Evolutionary conservation across 2,113 vertebrate species (phyloP).

Genomic region (Formicarius rufipectus): DNA sequence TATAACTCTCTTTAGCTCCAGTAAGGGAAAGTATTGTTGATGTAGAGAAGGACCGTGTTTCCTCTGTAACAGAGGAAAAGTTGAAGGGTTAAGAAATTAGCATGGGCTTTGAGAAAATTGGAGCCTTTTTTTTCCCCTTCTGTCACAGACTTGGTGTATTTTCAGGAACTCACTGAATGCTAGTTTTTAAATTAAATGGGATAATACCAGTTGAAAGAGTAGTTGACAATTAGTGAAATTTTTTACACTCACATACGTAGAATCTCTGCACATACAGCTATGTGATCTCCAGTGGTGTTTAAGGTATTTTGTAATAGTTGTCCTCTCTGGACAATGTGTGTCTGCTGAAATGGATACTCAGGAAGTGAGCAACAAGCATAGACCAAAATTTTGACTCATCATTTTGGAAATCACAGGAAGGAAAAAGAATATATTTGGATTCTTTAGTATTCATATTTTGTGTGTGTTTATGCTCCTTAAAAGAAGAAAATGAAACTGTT

Average conservation of each 20-base stretch:
- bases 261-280: not conserved
- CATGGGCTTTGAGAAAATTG: not conserved
- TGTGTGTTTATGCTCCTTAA: not conserved
- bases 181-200: not conserved
- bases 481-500: not conserved
- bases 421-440: not conserved
- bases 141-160: not conserved
- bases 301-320: not conserved
- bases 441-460: not conserved
- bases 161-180: not conserved
- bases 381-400: not conserved
- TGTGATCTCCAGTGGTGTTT: not conserved
- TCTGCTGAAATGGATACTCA: not conserved
- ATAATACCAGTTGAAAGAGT: not conserved
- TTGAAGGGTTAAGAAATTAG: not conserved
- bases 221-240: not conserved
- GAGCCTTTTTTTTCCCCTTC: not conserved
- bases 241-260: not conserved
- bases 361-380: not conserved
- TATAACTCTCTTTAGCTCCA: not conserved
- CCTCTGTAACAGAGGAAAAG: not conserved
- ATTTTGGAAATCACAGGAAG: not conserved
- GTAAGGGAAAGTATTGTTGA: not conserved
- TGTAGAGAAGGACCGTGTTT: accelerated
- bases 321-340: not conserved